Percentiles rank a stretch among this genome's conserved stretches.
phyloP scores from a whole-genome alignment of 2,888 invertebrate species.

The Ochlodes sylvanus region DNA sequence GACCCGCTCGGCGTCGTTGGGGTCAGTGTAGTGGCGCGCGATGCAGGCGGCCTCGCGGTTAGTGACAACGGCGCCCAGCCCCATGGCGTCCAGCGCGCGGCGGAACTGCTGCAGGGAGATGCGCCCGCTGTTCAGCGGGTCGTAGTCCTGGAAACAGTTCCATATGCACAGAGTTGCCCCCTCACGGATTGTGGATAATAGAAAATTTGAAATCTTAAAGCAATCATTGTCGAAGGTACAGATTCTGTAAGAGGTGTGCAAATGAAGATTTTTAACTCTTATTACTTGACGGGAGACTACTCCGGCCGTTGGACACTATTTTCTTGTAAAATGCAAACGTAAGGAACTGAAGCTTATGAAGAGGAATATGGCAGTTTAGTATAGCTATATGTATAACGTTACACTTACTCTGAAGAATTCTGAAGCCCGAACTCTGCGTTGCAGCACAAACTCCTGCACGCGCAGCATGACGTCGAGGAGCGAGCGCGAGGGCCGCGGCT shows the following conservation, averaged over 20 bases:
- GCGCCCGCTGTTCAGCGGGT: conserved; percentile 87
- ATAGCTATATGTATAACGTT: neutral
- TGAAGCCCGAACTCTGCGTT: conserved; percentile 86
- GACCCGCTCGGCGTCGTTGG: conserved; percentile 87
- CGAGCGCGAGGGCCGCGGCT: conserved; percentile 75
- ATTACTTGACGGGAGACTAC: too few species aligned
- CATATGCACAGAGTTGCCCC: too few species aligned
- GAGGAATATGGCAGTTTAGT: too few species aligned
- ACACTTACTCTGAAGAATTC: conserved; percentile 89
- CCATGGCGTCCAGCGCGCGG: conserved; percentile 88
- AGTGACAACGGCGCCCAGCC: conserved; percentile 86
- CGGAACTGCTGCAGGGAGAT: conserved; percentile 89
- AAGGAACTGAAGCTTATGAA: too few species aligned
- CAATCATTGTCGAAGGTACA: too few species aligned
- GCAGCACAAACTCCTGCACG: conserved; percentile 88
- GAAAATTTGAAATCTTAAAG: too few species aligned
- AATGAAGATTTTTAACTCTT: too few species aligned
- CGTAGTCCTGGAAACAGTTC: conserved; percentile 84
- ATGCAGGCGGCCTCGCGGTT: conserved; percentile 87
- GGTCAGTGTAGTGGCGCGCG: conserved; percentile 88
- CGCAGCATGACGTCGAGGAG: conserved; percentile 85
- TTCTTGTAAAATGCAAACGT: too few species aligned
- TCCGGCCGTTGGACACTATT: too few species aligned
- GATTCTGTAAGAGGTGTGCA: too few species aligned
- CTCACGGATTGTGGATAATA: too few species aligned